Evolutionary conservation across 1,140 invertebrate species (phyloP).

Genomic region (Apis dorsata): DNA sequence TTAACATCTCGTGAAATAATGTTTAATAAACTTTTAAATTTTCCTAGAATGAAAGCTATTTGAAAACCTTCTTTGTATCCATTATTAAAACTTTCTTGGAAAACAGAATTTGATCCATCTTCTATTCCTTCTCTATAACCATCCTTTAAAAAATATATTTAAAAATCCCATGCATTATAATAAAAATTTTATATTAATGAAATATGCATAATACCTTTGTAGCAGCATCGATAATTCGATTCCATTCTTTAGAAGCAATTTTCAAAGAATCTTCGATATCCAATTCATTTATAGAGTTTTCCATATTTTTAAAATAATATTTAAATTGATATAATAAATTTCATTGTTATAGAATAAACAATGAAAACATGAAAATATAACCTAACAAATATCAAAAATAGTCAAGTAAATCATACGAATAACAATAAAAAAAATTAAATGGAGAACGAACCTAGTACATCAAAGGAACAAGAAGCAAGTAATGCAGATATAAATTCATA

Average conservation of each 20-base stretch:
- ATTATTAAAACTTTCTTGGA: constrained; percentile 81
- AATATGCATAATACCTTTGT: constrained; percentile 65
- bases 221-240: constrained; percentile 66
- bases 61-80: constrained; percentile 81
- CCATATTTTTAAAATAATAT: constrained; percentile 31
- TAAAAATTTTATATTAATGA: not conserved
- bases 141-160: constrained; percentile 43
- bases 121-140: constrained; percentile 82
- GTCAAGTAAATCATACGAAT: not conserved
- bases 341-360: not conserved
- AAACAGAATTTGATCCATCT: constrained; percentile 79
- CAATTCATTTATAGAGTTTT: not conserved
- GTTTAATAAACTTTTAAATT: constrained; percentile 74
- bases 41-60: constrained; percentile 79
- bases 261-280: constrained; percentile 66
- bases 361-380: not conserved
- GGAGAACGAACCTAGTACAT: constrained; percentile 31
- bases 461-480: constrained; percentile 14
- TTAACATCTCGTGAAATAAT: constrained; percentile 49
- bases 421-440: constrained; percentile 10
- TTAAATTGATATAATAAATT: not conserved
- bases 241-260: constrained; percentile 72
- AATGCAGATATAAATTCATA: constrained; percentile 3
- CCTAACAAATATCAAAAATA: not conserved
- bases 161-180: constrained; percentile 48